Evolutionary conservation across 2,888 invertebrate genomes (phyloP), one percentile per base, ranked within the genome.

Genomic region (Subacronicta megacephala): DNA sequence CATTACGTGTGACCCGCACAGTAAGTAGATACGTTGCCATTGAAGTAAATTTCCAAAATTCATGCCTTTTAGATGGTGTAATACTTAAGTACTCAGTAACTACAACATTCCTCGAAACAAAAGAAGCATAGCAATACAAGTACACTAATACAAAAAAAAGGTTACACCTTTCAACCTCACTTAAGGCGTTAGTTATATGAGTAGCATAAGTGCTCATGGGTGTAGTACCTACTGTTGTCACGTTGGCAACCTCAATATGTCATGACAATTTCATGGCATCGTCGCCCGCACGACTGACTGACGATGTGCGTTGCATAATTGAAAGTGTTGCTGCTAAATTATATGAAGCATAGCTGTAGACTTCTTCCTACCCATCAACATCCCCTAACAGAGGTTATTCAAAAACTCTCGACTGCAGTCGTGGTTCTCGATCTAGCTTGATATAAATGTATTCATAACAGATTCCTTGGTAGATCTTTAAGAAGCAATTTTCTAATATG

Each of bases 161-260:
- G 35, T 75, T 41, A 53, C 52, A 53, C 47, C 29, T 56, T 36
- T 23, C 13, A 46, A n/a, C 38, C n/a, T 40, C n/a, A 37, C 16
- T 45, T 42, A 9, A 43, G 23, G 33, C 29, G 33, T 56, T 36
- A 60, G 51, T 44, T 66, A 49, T 49, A 26, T 10, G 26, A 10
- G 26, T 26, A 55, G 54, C 64, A 64, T 62, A 60, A 42, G 36
- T 51, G 55, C 42, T 46, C 62, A 63, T 43, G 43, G 59, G 41
- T 56, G 59, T 72, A 23, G 20, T 26, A 26, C 23, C 1, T 7
- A 68, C 76, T 80, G 16, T 55, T 55, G 71, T 64, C 77, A 62
- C 75, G 65, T 65, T 74, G 70, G 10, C 38, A 83, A 77, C 88
- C 85, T 78, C 84, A 77, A 84, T 82, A 80, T 78, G 81, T 81